Evolutionary conservation across 2,888 invertebrate genomes (phyloP).

Genomic region (Cheilosia pagana): DNA sequence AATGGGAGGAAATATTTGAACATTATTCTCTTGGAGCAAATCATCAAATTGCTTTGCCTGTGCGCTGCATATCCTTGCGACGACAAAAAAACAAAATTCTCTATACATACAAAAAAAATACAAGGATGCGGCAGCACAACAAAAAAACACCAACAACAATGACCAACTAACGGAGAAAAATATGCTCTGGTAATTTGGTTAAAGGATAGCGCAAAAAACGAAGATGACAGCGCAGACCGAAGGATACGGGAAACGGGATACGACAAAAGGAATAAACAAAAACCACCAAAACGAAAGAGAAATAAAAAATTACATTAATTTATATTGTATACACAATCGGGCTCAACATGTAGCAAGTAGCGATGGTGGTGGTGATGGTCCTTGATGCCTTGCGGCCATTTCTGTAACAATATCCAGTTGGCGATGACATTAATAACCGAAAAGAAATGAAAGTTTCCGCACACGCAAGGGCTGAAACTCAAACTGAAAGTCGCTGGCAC

Average conservation of each 20-base stretch:
- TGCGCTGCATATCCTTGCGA: constrained; percentile 42
- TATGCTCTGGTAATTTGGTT: constrained; percentile 59
- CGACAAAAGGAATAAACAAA: not conserved
- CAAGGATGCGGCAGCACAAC: constrained; percentile 22
- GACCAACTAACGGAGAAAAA: constrained; percentile 53
- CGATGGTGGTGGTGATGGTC: not conserved
- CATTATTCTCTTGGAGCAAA: constrained; percentile 67
- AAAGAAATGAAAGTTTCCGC: constrained; percentile 27
- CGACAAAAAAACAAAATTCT: constrained; percentile 15
- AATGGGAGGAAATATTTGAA: constrained; percentile 70
- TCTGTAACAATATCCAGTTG: constrained; percentile 17
- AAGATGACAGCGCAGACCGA: constrained; percentile 8
- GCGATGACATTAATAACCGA: constrained; percentile 37
- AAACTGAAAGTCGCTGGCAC: not conserved
- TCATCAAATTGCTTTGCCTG: constrained; percentile 58
- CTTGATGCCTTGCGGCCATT: constrained; percentile 27
- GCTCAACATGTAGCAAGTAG: constrained; percentile 28
- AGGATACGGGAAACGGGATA: constrained; percentile 18
- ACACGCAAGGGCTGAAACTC: not conserved
- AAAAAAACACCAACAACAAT: constrained; percentile 5
- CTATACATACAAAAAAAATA: constrained; percentile 4
- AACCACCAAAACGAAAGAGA: constrained; percentile 11
- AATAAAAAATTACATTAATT: constrained; percentile 61
- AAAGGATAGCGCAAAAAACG: constrained; percentile 35
- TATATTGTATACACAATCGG: constrained; percentile 51